Conservation (phyloP, 2,888 invertebrate species). For the Rhagophthalmus giganteus region DNA sequence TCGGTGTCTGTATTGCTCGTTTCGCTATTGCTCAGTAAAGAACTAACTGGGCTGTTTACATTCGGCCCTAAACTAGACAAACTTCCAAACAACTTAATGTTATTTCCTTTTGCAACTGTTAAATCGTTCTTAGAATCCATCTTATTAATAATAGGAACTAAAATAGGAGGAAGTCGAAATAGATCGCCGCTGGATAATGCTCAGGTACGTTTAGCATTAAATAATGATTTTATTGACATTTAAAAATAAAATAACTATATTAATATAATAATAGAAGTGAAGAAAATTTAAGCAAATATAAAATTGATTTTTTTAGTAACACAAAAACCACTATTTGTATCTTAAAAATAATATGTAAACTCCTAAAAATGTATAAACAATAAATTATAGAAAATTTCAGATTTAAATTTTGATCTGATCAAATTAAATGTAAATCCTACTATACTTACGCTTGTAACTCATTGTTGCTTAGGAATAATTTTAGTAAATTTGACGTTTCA, state of each 20-base stretch:
- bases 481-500: slow-evolving; percentile 73
- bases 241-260: neutral
- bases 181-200: too few relatives aligned
- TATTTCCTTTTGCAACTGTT: slow-evolving; percentile 35
- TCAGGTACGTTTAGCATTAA: too few relatives aligned
- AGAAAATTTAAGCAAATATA: neutral
- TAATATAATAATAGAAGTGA: neutral
- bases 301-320: neutral
- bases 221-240: too few relatives aligned
- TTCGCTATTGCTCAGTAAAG: slow-evolving; percentile 45
- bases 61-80: slow-evolving; percentile 73
- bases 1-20: too few relatives aligned
- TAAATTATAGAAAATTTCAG: too few relatives aligned
- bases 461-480: slow-evolving; percentile 83
- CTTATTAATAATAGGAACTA: slow-evolving; percentile 69
- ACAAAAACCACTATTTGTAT: too few relatives aligned
- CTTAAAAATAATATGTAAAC: too few relatives aligned
- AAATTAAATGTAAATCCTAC: neutral
- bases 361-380: neutral
- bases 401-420: too few relatives aligned
- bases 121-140: too few relatives aligned
- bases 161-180: slow-evolving; percentile 70
- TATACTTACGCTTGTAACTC: slow-evolving; percentile 65
- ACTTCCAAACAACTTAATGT: slow-evolving; percentile 59
- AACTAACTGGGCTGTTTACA: slow-evolving; percentile 62